Base-by-base conservation (phyloP, 2,113 vertebrate genomes). In the Chionodraco myersi region DNA sequence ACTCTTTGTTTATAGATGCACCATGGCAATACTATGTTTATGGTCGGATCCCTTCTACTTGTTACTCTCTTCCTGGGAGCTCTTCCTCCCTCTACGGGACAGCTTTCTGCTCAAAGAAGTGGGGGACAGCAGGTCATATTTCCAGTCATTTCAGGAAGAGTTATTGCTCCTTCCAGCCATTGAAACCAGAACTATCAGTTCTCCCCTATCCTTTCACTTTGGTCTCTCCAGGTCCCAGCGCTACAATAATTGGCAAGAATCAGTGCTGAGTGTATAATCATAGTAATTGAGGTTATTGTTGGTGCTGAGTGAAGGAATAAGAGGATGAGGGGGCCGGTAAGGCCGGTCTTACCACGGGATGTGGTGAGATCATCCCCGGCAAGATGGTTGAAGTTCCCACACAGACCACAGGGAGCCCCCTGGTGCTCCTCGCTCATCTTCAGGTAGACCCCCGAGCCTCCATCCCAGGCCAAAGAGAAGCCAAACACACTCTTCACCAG, bases 381-480 rank as follows among this genome's bases (percentile, higher is more conserved):
- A 84, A 97, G 90, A 78, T 94, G 95, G 88, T 99, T 99, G 92
- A 96, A 98, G 92, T 99, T 98, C 87, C 97, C 98, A 89, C 98
- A 99, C 8, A 99, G 93, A 54, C 98, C 98, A 94, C 97, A 99
- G 23, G 97, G 87, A 83, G 95, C 93, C 21, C 96, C 97, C 84
- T 95, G 97, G 91, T 99, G 96, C 68, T 97, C 96, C 85, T 97
- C 97, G 13, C 96, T 97, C 89, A 99, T 92, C 89, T 98, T 99
- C 88, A 99, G 95, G 88, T 99, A 99, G 91, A 99, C 94, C 23
- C 97, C 98, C 3, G 97, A 97, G 88, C 93, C 94, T 82, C 98
- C 98, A 86, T 99, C 98, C 98, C 98, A 99, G 82, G 98, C 98
- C 94, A 99, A 88, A 47, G 97, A 99, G 94, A 99, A 98, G 72